Base-by-base conservation (phyloP, 2,888 invertebrate genomes). In the Dorcus parallelipipedus region DNA sequence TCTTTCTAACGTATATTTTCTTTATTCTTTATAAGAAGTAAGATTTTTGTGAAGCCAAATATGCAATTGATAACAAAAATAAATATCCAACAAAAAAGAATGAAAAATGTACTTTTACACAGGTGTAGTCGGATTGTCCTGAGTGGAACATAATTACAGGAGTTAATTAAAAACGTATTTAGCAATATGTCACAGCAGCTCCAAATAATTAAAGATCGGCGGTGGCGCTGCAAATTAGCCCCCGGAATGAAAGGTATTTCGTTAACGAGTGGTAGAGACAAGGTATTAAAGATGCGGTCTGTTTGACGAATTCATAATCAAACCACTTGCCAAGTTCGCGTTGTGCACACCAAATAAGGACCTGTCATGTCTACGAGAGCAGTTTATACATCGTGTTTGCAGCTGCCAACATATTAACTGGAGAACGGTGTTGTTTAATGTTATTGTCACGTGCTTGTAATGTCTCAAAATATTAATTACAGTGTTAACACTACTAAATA, bases 241-340 rank as follows among this genome's bases (percentile, higher is more conserved):
- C 14, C 10, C 20, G 26, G 33, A 51, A 51, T 26, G 40, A 26
- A 52, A 26, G 20, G 10, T 56, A 47, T 9, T 10, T n/a, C 9
- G 38, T 54, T 54, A 53, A 59, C 49, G 56, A 51, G 56, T 62
- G 60, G 51, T 49, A 53, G 52, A 58, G 66, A 67, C 65, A 63
- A 58, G 59, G 64, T 63, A 65, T 67, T 67, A 67, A 65, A 65
- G 58, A 59, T 64, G 66, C 61, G 66, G 66, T 67, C 65, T 65
- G 64, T 64, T 67, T 67, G 66, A 65, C 62, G 64, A 66, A 64
- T 65, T 57, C 58, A 53, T 60, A 62, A 62, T 62, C 60, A 62
- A 62, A 58, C 60, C 58, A 58, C 60, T 59, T 52, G 59, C 52
- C 60, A 60, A 42, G 58, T 55, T 55, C 52, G 45, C 54, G 42